phyloP scores from a whole-genome alignment of 2,888 invertebrate species.

The Ptychoptera contaminata region DNA sequence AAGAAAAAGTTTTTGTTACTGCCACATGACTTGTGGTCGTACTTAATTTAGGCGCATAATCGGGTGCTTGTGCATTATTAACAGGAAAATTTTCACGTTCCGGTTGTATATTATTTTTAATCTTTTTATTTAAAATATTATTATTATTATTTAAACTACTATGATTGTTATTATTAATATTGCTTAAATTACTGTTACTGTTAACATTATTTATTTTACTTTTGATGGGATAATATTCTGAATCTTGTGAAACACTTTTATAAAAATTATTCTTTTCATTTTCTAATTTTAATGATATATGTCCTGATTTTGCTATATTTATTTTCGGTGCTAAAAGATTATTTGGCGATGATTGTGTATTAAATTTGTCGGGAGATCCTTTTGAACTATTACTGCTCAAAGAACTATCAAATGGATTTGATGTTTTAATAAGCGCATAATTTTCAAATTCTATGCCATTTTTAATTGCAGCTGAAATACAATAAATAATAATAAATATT shows the following conservation, averaged over 20 bases:
- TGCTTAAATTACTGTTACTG: constrained; percentile 13
- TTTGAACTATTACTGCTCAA: constrained; percentile 14
- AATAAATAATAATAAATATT: too few relatives aligned
- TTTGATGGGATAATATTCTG: not conserved
- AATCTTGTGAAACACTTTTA: not conserved
- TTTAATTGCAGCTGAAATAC: not conserved
- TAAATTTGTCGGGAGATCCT: constrained; percentile 13
- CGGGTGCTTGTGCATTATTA: constrained; percentile 20
- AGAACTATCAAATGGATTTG: constrained; percentile 8
- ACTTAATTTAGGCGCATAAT: constrained; percentile 15
- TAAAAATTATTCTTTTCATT: too few relatives aligned
- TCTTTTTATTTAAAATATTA: constrained; percentile 22
- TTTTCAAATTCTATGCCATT: constrained; percentile 8
- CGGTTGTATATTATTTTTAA: constrained; percentile 23
- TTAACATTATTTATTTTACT: not conserved
- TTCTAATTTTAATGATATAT: not conserved
- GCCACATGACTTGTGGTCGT: constrained; percentile 13
- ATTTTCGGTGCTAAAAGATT: not conserved
- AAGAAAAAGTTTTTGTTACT: constrained; percentile 5
- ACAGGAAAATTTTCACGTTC: constrained; percentile 31
- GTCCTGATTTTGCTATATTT: not conserved
- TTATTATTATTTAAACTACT: constrained; percentile 20
- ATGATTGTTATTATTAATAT: constrained; percentile 19
- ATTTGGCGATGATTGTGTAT: not conserved
- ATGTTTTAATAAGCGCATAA: constrained; percentile 9